Evolutionary conservation across 2,888 invertebrate species (phyloP).

Genomic region (Tryphoninae sp.): DNA sequence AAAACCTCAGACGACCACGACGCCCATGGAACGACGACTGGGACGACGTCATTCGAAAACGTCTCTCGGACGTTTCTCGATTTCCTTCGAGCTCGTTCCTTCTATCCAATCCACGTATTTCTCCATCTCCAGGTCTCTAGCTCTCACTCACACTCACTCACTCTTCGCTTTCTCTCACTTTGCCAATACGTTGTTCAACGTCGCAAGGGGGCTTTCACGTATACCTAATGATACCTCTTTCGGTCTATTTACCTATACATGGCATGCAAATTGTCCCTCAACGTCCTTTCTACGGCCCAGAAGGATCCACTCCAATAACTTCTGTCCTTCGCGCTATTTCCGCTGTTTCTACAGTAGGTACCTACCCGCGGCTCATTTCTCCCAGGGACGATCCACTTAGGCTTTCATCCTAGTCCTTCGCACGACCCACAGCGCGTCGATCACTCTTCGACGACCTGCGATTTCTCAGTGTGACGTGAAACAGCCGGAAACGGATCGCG

Average conservation of each 20-base stretch:
- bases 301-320: slow-evolving; percentile 42
- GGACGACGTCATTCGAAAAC: slow-evolving; percentile 57
- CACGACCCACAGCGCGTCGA: background rate
- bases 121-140: background rate
- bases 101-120: slow-evolving; percentile 31
- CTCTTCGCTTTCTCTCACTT: slow-evolving; percentile 17
- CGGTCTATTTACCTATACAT: slow-evolving; percentile 48
- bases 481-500: slow-evolving; percentile 26
- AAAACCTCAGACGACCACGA: slow-evolving; percentile 50
- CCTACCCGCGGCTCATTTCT: background rate
- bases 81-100: slow-evolving; percentile 25
- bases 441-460: slow-evolving; percentile 12
- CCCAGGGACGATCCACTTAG: slow-evolving; percentile 19
- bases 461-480: slow-evolving; percentile 18
- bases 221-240: slow-evolving; percentile 46
- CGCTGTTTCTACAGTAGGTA: slow-evolving; percentile 18
- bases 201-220: slow-evolving; percentile 8
- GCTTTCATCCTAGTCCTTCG: slow-evolving; percentile 16
- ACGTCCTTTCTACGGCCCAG: background rate
- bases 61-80: slow-evolving; percentile 53
- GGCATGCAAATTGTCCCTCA: slow-evolving; percentile 30
- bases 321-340: slow-evolving; percentile 30
- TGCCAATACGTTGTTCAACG: slow-evolving; percentile 7
- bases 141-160: too few species aligned
- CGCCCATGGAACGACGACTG: slow-evolving; percentile 37